A percentile compares a stretch with the other conserved stretches of the same genome.
Conservation (phyloP, 2,888 invertebrate genomes). For the Tipula unca region DNA sequence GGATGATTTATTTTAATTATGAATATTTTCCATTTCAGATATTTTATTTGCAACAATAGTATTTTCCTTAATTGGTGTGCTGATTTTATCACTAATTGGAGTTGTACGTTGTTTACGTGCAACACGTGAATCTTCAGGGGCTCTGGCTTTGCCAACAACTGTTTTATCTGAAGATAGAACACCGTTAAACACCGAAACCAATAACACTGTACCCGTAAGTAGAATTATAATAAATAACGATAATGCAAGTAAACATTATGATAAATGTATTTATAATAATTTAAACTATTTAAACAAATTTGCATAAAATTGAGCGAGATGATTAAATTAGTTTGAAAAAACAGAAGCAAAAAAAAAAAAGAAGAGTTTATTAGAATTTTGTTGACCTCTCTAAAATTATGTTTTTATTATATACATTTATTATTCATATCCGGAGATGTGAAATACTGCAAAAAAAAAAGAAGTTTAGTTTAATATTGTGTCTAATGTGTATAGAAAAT, state of each 20-base stretch:
- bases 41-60: slow-evolving; percentile 34
- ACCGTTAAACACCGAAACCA: slow-evolving; percentile 42
- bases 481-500: background rate
- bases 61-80: slow-evolving; percentile 35
- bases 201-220: slow-evolving; percentile 45
- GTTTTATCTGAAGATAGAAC: slow-evolving; percentile 35
- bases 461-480: background rate
- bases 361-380: background rate
- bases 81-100: slow-evolving; percentile 36
- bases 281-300: slow-evolving; percentile 14
- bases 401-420: slow-evolving; percentile 17
- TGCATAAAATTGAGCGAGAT: background rate
- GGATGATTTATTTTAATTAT: background rate
- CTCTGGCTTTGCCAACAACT: slow-evolving; percentile 41
- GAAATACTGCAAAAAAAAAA: slow-evolving; percentile 14
- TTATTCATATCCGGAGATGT: slow-evolving; percentile 18
- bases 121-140: slow-evolving; percentile 34
- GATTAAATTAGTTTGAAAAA: background rate
- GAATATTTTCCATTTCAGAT: slow-evolving; percentile 29
- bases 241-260: background rate
- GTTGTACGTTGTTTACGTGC: slow-evolving; percentile 31
- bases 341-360: background rate
- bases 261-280: background rate
- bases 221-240: slow-evolving; percentile 14
- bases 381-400: background rate